A percentile compares a stretch with the other conserved stretches of the same genome.
These are phyloP conservation scores for Puffinus mauretanicus DNA, from an alignment of 2,113 vertebrate genomes.

Conservation along the genomic window DNA sequence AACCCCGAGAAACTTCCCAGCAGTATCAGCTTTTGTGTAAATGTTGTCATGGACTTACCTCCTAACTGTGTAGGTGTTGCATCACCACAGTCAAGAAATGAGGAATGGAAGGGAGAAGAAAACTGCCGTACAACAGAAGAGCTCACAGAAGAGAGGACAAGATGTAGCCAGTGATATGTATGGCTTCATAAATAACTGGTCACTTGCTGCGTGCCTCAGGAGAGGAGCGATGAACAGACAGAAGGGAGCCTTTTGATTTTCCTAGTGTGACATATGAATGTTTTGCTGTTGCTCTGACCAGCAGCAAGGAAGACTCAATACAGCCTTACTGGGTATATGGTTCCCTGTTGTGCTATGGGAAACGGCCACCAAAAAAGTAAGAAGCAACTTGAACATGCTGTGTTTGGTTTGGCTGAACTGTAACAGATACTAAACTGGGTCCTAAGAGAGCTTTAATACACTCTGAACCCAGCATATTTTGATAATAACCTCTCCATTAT, in stretches of 20 bases:
- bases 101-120: background rate
- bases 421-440: background rate
- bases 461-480: constrained; percentile 12
- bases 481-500: constrained; percentile 41
- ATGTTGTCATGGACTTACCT: background rate
- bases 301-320: background rate
- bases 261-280: background rate
- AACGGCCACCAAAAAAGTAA: background rate
- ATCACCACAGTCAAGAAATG: background rate
- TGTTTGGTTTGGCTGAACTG: background rate
- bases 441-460: constrained; percentile 10
- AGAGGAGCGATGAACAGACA: background rate
- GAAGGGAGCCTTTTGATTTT: background rate
- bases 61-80: background rate
- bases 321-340: background rate
- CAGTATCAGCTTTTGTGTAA: background rate
- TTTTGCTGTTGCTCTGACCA: background rate
- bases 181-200: background rate
- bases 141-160: background rate
- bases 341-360: background rate
- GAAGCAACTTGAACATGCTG: background rate
- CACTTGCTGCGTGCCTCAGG: background rate
- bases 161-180: background rate
- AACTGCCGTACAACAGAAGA: background rate
- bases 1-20: background rate